Percentiles rank a stretch among this genome's conserved stretches.
These are phyloP conservation scores for Erythrocercus mccallii DNA, from an alignment of 2,113 vertebrate species.

Conservation along the genomic window DNA sequence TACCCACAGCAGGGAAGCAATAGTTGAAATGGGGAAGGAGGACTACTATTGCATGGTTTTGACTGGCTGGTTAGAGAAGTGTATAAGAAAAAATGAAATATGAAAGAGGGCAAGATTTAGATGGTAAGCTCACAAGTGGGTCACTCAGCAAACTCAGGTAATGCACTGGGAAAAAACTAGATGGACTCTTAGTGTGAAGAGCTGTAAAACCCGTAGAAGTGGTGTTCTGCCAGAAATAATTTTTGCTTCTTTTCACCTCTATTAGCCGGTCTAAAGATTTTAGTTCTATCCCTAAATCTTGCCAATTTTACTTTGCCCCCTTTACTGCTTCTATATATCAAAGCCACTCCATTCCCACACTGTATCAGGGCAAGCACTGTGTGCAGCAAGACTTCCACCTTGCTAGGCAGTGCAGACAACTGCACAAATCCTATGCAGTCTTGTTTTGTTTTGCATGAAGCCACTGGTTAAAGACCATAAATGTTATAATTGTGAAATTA, in stretches of 20 bases:
- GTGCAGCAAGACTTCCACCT: background rate
- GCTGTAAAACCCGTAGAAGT: background rate
- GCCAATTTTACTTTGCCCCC: background rate
- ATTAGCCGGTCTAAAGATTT: background rate
- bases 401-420: background rate
- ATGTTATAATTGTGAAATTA: background rate
- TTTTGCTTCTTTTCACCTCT: background rate
- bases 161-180: background rate
- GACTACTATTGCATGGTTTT: background rate
- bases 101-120: background rate
- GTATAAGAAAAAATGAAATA: background rate
- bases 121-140: background rate
- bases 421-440: background rate
- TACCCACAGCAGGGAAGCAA: background rate
- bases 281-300: background rate
- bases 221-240: background rate
- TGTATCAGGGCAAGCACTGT: rapidly evolving
- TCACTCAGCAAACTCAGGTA: background rate
- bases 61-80: background rate
- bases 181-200: background rate
- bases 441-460: background rate
- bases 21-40: background rate
- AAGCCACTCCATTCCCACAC: background rate
- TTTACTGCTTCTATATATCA: background rate
- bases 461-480: background rate